These are phyloP conservation scores for Berghia stephanieae DNA, from an alignment of 1,140 invertebrate genomes.

Conservation along the genomic window DNA sequence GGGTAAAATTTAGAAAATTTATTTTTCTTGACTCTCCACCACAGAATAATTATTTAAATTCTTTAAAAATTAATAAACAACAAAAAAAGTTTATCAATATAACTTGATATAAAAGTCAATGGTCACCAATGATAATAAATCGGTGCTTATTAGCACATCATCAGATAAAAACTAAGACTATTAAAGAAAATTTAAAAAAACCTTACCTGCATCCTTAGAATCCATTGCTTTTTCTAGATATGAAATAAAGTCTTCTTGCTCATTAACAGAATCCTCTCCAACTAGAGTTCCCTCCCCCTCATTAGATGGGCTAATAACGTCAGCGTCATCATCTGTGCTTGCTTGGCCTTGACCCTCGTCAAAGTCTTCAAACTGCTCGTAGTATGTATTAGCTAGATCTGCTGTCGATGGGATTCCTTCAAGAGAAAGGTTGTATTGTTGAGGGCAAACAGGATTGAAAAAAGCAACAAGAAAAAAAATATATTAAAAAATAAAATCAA, in stretches of 20 bases:
- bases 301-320: constrained; percentile 35
- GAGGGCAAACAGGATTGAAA: neutral
- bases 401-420: constrained; percentile 63
- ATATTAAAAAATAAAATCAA: neutral
- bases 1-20: too few species aligned
- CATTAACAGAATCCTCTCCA: constrained; percentile 50
- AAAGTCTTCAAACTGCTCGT: constrained; percentile 59
- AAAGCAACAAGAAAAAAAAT: constrained; percentile 10
- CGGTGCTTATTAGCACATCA: neutral
- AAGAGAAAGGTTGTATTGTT: too few species aligned
- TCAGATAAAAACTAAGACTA: neutral
- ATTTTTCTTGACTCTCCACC: too few species aligned
- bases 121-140: neutral
- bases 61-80: too few species aligned
- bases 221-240: constrained; percentile 57
- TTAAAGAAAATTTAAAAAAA: neutral
- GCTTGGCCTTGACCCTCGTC: constrained; percentile 43
- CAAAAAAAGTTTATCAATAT: too few species aligned
- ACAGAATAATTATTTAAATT: too few species aligned
- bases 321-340: constrained; percentile 35
- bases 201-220: constrained; percentile 41
- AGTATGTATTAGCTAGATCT: constrained; percentile 64
- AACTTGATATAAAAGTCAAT: neutral
- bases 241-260: constrained; percentile 55
- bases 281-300: constrained; percentile 39